phyloP scores from a whole-genome alignment of 2,888 invertebrate genomes.

The Ornithoptera priamus region DNA sequence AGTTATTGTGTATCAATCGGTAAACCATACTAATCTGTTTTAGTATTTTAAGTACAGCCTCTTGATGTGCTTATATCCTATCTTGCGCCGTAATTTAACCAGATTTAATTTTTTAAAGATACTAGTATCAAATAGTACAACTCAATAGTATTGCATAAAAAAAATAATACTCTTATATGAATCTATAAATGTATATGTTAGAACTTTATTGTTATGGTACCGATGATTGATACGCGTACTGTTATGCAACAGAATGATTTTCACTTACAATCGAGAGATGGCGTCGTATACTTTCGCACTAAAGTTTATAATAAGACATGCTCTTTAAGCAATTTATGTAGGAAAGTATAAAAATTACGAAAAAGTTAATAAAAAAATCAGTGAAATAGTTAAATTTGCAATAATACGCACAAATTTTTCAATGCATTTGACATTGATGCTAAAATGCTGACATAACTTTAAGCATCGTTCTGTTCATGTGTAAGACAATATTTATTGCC shows the following conservation, averaged over 20 bases:
- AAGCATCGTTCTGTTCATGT: neutral
- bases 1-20: neutral
- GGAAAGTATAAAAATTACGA: no score
- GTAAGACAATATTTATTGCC: no score
- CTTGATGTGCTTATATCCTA: no score
- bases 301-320: neutral
- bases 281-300: neutral
- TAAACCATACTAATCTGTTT: no score
- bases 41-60: no score
- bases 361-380: neutral
- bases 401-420: neutral
- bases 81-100: no score
- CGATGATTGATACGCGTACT: neutral
- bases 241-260: neutral
- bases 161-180: neutral
- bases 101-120: no score
- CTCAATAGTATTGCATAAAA: no score
- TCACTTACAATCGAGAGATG: constrained; percentile 4
- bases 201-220: neutral
- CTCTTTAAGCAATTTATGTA: neutral
- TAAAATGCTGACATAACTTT: neutral
- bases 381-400: neutral
- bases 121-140: no score
- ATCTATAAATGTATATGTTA: neutral
- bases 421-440: neutral